Evolutionary conservation across 2,113 vertebrate genomes (phyloP), one percentile per base, ranked within the genome.

Genomic region (Turnix velox): DNA sequence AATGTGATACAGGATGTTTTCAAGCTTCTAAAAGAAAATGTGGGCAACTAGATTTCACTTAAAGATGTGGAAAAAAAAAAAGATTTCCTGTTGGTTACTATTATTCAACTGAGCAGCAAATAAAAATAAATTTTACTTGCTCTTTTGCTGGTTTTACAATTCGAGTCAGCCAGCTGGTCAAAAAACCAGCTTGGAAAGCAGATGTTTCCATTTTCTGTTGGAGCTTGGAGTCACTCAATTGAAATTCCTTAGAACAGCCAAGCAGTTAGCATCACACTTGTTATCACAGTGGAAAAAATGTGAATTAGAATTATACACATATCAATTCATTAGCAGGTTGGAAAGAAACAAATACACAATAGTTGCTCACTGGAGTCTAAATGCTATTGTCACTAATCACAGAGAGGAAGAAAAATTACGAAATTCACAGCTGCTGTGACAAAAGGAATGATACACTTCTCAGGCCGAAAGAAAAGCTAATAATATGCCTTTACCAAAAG

Each of bases 311-410:
- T 86, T 82, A 84, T 57, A 65, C 52, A 72, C 78, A 48, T 54
- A 95, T 94, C 76, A 92, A 61, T 78, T 95, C 83, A 95, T 92
- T 92, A 90, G 79, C 54, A 72, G 25, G 7, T 33, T 93, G 80
- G 69, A 82, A 92, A 76, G 39, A 72, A 94, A 76, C 63, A 92
- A 89, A 90, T 37, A 81, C 42, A 80, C 76, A 82, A 73, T 42
- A 92, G 90, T 73, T 86, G 66, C 63, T 87, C 52, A 66, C 42
- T 91, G 65, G 27, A 90, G 57, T 68, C 45, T 94, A 92, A 94
- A 91, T 45, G 62, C 65, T 86, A 72, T 81, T 81, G 68, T 77
- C 68, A 75, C 57, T 88, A 90, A 85, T 69, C 68, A 57, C 45
- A 94, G 35, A 7, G 68, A 92, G n/a, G 49, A 94, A 93, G 78